Conservation (phyloP, 2,888 invertebrate species). For the Lepidonotus clava region DNA sequence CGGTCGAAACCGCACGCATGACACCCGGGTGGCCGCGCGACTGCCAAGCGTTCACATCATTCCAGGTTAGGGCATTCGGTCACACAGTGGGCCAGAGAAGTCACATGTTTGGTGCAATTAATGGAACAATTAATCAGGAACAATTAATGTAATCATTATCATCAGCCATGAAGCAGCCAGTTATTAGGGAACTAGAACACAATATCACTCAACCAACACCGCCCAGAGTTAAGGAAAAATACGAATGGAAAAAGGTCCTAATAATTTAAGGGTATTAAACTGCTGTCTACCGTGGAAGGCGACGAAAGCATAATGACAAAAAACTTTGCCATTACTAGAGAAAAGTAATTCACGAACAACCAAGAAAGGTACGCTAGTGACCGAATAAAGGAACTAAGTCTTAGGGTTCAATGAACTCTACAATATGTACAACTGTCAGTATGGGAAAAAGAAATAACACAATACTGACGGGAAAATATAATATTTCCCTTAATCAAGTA, state of each 20-base stretch:
- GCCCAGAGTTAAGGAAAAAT: constrained; percentile 7
- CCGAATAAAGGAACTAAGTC: background rate
- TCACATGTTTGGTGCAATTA: background rate
- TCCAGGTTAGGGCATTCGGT: background rate
- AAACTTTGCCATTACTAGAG: background rate
- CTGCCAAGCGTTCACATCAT: constrained; percentile 4
- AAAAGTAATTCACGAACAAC: background rate
- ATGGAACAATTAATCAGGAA: background rate
- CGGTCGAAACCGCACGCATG: background rate
- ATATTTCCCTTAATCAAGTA: background rate
- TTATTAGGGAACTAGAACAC: constrained; percentile 32
- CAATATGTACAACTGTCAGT: background rate
- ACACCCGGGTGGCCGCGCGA: background rate
- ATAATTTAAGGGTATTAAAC: background rate
- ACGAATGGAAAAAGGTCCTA: constrained; percentile 9
- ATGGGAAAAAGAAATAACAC: background rate
- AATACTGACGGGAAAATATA: constrained; percentile 3
- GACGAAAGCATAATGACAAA: background rate
- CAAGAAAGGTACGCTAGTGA: background rate
- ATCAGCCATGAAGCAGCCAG: constrained; percentile 26
- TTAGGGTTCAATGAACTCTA: background rate
- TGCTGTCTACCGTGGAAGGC: background rate
- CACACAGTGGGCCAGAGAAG: background rate
- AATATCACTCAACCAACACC: constrained; percentile 43
- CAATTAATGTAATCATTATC: background rate